phyloP scores from a whole-genome alignment of 2,797 vertebrate genomes.

The Cynodonichthys magdalenae region DNA sequence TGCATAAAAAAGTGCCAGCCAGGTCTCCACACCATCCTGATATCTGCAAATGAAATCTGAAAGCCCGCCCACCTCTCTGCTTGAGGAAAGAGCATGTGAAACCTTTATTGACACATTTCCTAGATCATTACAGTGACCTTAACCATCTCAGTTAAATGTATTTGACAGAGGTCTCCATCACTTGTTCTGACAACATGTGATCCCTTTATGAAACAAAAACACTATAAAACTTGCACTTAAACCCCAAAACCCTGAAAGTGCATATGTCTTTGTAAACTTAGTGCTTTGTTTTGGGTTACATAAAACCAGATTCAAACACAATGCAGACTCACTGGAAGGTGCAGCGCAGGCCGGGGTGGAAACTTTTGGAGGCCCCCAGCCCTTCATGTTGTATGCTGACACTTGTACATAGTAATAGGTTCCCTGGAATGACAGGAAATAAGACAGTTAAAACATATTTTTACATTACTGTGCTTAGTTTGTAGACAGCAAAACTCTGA shows the following conservation, averaged over 20 bases:
- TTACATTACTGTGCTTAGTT: constrained; percentile 44
- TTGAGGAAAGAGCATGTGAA: constrained; percentile 55
- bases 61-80: constrained; percentile 50
- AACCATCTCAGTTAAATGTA: background rate
- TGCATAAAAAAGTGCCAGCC: constrained; percentile 15
- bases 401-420: constrained; percentile 86
- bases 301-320: constrained; percentile 4
- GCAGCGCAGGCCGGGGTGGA: constrained; percentile 84
- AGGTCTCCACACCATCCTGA: constrained; percentile 64
- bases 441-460: constrained; percentile 17
- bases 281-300: background rate
- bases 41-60: constrained; percentile 60
- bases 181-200: background rate
- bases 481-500: constrained; percentile 65
- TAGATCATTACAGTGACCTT: background rate
- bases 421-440: constrained; percentile 77
- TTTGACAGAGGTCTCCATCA: background rate
- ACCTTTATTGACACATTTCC: background rate
- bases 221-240: background rate
- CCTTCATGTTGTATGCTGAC: constrained; percentile 94
- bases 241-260: background rate
- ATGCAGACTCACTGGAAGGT: constrained; percentile 87
- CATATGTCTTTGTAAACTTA: background rate
- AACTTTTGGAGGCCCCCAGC: constrained; percentile 84
- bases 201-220: background rate